Evolutionary conservation across 2,888 invertebrate genomes (phyloP).

Genomic region (Ophion ventricosus): DNA sequence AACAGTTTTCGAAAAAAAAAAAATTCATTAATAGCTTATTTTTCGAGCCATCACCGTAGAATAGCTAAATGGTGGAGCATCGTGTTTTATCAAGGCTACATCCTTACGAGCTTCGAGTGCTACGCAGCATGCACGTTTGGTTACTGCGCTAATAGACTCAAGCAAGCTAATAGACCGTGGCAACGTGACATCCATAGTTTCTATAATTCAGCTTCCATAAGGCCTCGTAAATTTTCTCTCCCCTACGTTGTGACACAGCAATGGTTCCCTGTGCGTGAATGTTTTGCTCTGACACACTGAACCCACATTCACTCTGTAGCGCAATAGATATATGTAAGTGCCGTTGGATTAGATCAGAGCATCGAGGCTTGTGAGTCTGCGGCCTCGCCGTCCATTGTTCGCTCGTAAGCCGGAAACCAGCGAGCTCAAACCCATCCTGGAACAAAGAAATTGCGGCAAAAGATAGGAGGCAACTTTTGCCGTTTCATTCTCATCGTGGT

Average conservation of each 20-base stretch:
- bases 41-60: too few species aligned
- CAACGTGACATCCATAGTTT: conserved; percentile 31
- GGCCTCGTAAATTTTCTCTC: conserved; percentile 40
- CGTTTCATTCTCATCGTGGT: conserved; percentile 2
- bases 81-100: too few species aligned
- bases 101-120: background rate
- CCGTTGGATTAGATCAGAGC: conserved; percentile 60
- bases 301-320: background rate
- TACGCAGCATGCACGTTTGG: background rate
- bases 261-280: conserved; percentile 7
- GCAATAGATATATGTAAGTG: conserved; percentile 1
- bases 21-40: too few species aligned
- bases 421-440: conserved; percentile 45
- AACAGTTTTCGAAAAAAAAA: too few species aligned
- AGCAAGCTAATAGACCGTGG: conserved; percentile 52
- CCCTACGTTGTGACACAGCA: background rate
- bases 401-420: conserved; percentile 48
- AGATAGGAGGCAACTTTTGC: conserved; percentile 12
- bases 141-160: background rate
- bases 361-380: conserved; percentile 47
- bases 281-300: background rate
- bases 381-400: conserved; percentile 39
- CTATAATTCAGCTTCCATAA: conserved; percentile 60
- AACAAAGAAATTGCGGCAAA: conserved; percentile 49
- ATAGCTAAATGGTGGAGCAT: too few species aligned